These are phyloP conservation scores for Agapornis roseicollis DNA, from an alignment of 2,113 vertebrate genomes.

Conservation along the genomic window DNA sequence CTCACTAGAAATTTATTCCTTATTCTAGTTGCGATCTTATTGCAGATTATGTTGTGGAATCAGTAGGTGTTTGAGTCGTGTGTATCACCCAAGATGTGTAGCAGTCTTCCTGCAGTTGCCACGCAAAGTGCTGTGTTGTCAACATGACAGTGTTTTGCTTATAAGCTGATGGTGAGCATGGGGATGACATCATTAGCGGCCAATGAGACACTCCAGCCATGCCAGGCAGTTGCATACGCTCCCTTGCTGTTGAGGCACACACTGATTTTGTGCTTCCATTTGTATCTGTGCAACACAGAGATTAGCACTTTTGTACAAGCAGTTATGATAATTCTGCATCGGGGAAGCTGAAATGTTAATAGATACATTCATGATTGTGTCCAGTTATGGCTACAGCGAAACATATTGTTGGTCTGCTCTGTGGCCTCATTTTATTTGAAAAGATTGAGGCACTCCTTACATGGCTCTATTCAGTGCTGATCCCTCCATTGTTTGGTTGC, in stretches of 20 bases:
- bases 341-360: neutral
- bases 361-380: neutral
- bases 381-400: neutral
- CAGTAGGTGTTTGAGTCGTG: neutral
- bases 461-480: neutral
- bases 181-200: conserved; percentile 55
- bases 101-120: neutral
- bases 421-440: neutral
- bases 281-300: neutral
- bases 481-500: conserved; percentile 8
- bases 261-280: neutral
- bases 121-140: conserved; percentile 1
- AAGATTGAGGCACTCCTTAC: neutral
- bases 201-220: neutral
- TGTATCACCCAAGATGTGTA: neutral
- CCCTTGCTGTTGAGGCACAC: neutral
- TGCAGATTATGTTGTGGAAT: neutral
- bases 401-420: neutral
- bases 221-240: neutral
- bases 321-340: neutral
- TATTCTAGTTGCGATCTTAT: neutral
- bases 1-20: neutral
- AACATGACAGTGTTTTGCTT: conserved; percentile 1
- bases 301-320: neutral
- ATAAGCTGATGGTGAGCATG: neutral